Evolutionary conservation across 2,888 invertebrate species (phyloP).

Genomic region (Conomelus anceps): DNA sequence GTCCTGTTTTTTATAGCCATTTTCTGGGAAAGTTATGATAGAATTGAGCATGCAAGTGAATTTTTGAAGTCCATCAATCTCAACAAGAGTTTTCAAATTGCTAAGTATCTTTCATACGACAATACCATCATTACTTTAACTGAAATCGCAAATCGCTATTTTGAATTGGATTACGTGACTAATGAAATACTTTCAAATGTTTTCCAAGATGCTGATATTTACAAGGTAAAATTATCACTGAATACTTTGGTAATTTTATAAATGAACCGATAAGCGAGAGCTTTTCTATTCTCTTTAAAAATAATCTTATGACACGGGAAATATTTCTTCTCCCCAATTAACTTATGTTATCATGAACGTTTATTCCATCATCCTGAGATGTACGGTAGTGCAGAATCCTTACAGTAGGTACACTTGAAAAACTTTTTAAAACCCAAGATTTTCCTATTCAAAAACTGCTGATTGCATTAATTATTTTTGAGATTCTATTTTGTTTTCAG

Average conservation of each 20-base stretch:
- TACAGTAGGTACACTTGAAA: too few species aligned
- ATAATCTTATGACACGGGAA: too few species aligned
- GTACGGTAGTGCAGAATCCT: too few species aligned
- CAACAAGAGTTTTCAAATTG: not conserved
- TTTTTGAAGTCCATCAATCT: not conserved
- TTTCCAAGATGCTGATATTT: not conserved
- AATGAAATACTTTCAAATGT: not conserved
- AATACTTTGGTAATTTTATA: not conserved
- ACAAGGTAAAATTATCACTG: not conserved
- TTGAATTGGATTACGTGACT: not conserved
- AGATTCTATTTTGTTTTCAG: not conserved
- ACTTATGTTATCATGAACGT: too few species aligned
- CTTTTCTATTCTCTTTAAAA: too few species aligned
- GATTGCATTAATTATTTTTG: too few species aligned
- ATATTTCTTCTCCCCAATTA: too few species aligned
- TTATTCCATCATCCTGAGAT: too few species aligned
- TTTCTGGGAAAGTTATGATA: not conserved
- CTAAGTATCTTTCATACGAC: not conserved
- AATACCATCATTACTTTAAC: not conserved
- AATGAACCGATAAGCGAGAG: too few species aligned
- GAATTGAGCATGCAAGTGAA: not conserved
- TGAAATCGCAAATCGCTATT: not conserved
- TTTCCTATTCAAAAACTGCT: too few species aligned
- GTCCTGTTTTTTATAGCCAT: not conserved
- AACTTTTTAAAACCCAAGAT: too few species aligned